Evolutionary conservation across 2,888 invertebrate genomes (phyloP).

Genomic region (Leptinotarsa tumamoca): DNA sequence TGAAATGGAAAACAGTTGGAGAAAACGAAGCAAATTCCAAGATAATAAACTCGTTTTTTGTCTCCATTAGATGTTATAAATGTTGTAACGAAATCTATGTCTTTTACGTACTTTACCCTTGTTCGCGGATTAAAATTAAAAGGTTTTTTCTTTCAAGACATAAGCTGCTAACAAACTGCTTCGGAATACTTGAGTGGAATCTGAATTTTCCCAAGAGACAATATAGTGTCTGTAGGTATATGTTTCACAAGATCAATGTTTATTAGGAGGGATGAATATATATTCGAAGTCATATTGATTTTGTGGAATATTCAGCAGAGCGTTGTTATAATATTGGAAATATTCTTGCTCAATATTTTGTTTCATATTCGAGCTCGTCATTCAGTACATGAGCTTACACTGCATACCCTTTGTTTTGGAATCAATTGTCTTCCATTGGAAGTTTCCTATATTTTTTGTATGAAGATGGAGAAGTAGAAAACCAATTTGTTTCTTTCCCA

Average conservation of each 20-base stretch:
- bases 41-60: not conserved
- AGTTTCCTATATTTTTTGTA: too few relatives aligned
- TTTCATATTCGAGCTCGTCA: not conserved
- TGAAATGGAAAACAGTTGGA: not conserved
- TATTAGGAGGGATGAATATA: not conserved
- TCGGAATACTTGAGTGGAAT: not conserved
- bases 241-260: not conserved
- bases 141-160: not conserved
- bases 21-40: not conserved
- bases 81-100: constrained; percentile 8
- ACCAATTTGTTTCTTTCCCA: too few relatives aligned
- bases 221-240: not conserved
- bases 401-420: too few relatives aligned
- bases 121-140: constrained; percentile 3
- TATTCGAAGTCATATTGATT: too few relatives aligned
- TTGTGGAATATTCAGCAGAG: too few relatives aligned
- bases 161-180: not conserved
- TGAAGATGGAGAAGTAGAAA: too few relatives aligned
- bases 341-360: not conserved
- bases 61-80: not conserved
- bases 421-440: too few relatives aligned
- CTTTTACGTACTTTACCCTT: not conserved
- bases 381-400: not conserved
- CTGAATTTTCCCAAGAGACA: not conserved
- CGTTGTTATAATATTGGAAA: not conserved